phyloP scores from a whole-genome alignment of 2,113 vertebrate species.

The Bettongia penicillata region DNA sequence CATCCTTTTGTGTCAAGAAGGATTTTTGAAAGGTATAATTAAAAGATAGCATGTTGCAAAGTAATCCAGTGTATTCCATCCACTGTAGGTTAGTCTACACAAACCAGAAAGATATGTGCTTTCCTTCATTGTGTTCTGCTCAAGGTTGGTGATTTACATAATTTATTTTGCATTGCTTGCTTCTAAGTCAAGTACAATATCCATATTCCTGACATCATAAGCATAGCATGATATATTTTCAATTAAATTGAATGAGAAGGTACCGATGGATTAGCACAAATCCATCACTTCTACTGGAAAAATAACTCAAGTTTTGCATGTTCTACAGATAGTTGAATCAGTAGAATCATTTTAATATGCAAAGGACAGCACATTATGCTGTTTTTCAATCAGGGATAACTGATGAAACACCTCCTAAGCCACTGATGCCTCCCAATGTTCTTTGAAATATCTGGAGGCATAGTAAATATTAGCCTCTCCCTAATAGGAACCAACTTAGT shows the following conservation, averaged over 20 bases:
- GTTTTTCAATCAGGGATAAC: background rate
- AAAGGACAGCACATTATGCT: background rate
- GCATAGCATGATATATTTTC: background rate
- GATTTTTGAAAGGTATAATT: constrained; percentile 31
- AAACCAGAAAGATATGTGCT: background rate
- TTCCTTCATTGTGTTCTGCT: background rate
- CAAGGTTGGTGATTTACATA: background rate
- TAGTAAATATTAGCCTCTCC: background rate
- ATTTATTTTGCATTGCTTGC: background rate
- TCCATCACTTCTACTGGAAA: background rate
- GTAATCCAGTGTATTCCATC: background rate
- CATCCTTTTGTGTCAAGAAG: constrained; percentile 23
- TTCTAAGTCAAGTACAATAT: background rate
- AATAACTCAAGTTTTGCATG: too few species aligned
- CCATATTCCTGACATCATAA: background rate
- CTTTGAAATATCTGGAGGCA: background rate
- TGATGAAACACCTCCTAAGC: background rate
- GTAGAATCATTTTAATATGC: background rate
- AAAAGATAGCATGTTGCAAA: background rate
- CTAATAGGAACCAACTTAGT: background rate
- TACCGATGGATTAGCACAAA: background rate
- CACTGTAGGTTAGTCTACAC: background rate
- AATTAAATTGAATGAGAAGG: background rate
- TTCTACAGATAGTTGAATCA: background rate
- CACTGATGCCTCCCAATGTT: accelerated